A percentile compares a stretch with the other conserved stretches of the same genome.
These are phyloP conservation scores for Syngnathus rostellatus DNA, from an alignment of 2,797 vertebrate species.

Conservation along the genomic window DNA sequence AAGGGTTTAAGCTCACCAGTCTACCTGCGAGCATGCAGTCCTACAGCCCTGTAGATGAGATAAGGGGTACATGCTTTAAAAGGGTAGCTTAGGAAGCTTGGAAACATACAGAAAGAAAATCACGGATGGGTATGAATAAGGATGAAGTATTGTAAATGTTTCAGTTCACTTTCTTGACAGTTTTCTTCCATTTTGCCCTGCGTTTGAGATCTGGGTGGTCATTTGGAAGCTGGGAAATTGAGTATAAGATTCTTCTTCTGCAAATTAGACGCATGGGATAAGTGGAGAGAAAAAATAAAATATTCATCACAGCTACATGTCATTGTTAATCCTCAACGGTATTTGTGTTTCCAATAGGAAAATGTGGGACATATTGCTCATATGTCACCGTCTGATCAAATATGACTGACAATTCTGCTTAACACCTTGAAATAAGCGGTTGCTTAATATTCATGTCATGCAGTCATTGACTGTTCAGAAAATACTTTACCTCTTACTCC, in stretches of 20 bases:
- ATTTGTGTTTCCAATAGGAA: constrained; percentile 27
- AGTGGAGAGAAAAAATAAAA: background rate
- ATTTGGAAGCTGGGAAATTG: background rate
- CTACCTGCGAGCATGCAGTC: constrained; percentile 34
- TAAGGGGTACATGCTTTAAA: constrained; percentile 33
- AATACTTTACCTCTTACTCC: constrained; percentile 50
- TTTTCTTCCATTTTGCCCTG: background rate
- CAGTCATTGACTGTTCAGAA: constrained; percentile 47
- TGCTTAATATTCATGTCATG: constrained; percentile 40
- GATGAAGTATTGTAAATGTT: background rate
- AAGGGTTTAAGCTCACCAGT: constrained; percentile 45
- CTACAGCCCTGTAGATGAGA: constrained; percentile 37
- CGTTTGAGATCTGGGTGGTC: background rate
- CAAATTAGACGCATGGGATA: too few species aligned
- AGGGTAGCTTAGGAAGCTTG: constrained; percentile 27
- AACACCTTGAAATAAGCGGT: constrained; percentile 48
- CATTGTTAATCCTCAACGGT: background rate
- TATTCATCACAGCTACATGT: background rate
- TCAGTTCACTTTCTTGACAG: background rate
- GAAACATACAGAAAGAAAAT: background rate
- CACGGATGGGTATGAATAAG: background rate
- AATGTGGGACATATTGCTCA: constrained; percentile 32
- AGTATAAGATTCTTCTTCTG: background rate
- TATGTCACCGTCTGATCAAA: constrained; percentile 33
- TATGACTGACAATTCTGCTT: constrained; percentile 38